Percentiles rank a stretch among this genome's conserved stretches.
These are phyloP conservation scores for Calephelis virginiensis DNA, from an alignment of 1,140 invertebrate species.

Conservation along the genomic window DNA sequence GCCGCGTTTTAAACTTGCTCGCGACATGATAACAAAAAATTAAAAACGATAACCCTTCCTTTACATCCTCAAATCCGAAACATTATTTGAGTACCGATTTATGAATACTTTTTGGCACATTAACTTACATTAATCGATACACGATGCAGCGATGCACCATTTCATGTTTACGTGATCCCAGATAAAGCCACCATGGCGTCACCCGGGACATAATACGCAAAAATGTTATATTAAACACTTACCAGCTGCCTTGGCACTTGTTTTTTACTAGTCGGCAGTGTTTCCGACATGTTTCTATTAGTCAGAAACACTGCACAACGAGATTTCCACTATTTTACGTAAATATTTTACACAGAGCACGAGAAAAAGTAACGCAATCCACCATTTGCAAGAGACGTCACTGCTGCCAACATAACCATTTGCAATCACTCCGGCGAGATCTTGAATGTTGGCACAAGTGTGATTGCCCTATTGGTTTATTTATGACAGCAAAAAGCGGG, in stretches of 20 bases:
- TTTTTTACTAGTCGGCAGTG: conserved; percentile 76
- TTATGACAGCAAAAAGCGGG: conserved; percentile 47
- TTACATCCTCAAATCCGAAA: conserved; percentile 44
- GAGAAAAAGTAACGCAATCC: conserved; percentile 78
- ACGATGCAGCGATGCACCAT: conserved; percentile 78
- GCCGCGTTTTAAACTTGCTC: conserved; percentile 75
- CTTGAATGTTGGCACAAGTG: conserved; percentile 55
- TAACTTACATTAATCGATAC: conserved; percentile 70
- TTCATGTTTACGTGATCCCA: conserved; percentile 79
- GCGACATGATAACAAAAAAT: conserved; percentile 69
- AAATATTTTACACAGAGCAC: conserved; percentile 78
- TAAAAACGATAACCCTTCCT: conserved; percentile 61
- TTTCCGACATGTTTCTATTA: conserved; percentile 76
- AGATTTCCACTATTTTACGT: conserved; percentile 78
- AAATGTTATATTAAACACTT: conserved; percentile 73
- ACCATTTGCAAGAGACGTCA: conserved; percentile 77
- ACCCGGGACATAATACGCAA: conserved; percentile 77
- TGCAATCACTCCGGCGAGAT: conserved; percentile 62
- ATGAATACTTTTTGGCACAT: conserved; percentile 34
- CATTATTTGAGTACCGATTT: conserved; percentile 37
- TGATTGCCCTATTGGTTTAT: conserved; percentile 63
- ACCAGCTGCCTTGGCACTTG: conserved; percentile 77
- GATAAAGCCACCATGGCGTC: conserved; percentile 80
- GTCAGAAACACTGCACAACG: conserved; percentile 73
- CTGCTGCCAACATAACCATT: conserved; percentile 67